Evolutionary conservation across 2,113 vertebrate genomes (phyloP).

Genomic region (Coryphaenoides rupestris): DNA sequence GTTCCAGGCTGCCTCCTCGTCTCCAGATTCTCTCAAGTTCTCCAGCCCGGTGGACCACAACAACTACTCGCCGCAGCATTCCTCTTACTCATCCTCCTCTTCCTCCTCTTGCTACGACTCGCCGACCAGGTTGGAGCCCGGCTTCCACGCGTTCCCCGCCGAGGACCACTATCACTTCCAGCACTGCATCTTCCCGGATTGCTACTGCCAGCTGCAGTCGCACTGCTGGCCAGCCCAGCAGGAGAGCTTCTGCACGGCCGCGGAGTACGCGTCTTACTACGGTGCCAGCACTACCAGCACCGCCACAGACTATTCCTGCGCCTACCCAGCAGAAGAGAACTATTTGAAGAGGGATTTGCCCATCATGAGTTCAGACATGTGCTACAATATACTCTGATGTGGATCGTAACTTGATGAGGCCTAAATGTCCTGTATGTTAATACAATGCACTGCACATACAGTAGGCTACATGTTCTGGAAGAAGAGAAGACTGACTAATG

Average conservation of each 20-base stretch:
- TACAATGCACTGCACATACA: not conserved
- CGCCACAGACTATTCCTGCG: conserved; percentile 69
- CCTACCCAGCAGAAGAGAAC: conserved; percentile 60
- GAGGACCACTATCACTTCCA: conserved; percentile 67
- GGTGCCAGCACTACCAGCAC: conserved; percentile 57
- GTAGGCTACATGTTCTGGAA: too few relatives aligned
- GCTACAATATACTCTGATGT: conserved; percentile 78
- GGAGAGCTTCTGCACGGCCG: conserved; percentile 48
- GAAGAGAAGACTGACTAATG: not conserved
- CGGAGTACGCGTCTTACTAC: conserved; percentile 63
- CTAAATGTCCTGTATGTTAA: too few relatives aligned
- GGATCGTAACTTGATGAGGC: conserved; percentile 33
- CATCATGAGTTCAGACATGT: conserved; percentile 71
- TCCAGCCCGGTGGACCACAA: conserved; percentile 74
- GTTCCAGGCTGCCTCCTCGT: conserved; percentile 72
- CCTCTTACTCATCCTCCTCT: conserved; percentile 71
- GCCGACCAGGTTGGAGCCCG: conserved; percentile 72
- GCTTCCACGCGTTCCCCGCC: conserved; percentile 45
- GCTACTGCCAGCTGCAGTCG: conserved; percentile 64
- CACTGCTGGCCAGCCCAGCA: conserved; percentile 48
- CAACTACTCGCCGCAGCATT: conserved; percentile 76
- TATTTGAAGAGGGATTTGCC: conserved; percentile 76
- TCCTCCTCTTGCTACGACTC: conserved; percentile 75
- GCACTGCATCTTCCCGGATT: conserved; percentile 62
- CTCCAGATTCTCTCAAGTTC: conserved; percentile 70